Percentiles rank a stretch among this genome's conserved stretches.
Conservation (phyloP, 2,888 invertebrate genomes). For the Zaprionus bogoriensis region DNA sequence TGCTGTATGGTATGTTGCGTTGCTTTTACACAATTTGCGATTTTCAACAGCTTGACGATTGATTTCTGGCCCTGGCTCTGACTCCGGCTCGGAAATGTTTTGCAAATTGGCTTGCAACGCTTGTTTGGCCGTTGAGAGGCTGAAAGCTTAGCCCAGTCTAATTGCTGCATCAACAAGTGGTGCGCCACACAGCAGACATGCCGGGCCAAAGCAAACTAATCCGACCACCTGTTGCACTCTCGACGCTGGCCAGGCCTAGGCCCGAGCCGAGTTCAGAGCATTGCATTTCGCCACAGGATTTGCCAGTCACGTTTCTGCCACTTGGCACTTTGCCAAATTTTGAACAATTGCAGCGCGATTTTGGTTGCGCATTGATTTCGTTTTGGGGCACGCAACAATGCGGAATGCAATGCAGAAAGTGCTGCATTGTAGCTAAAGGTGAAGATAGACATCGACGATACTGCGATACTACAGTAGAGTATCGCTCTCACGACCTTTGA, state of each 20-base stretch:
- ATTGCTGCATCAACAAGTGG: conserved; percentile 69
- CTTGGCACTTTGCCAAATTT: conserved; percentile 64
- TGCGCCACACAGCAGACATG: conserved; percentile 28
- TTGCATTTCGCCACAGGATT: conserved; percentile 45
- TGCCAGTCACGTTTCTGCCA: conserved; percentile 78
- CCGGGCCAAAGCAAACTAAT: conserved; percentile 45
- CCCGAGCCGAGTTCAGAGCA: conserved; percentile 22
- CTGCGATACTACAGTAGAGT: not conserved
- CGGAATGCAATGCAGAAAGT: conserved; percentile 24
- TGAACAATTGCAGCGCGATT: conserved; percentile 43
- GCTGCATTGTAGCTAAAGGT: conserved; percentile 6
- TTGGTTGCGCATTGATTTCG: conserved; percentile 34
- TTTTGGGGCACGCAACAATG: conserved; percentile 37
- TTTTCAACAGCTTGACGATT: conserved; percentile 76
- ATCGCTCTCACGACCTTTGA: not conserved
- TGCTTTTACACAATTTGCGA: conserved; percentile 68
- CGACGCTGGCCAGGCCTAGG: conserved; percentile 27
- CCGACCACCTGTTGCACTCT: conserved; percentile 72
- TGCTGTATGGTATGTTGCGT: conserved; percentile 30
- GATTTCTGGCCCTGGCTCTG: conserved; percentile 58
- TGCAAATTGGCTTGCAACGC: conserved; percentile 63
- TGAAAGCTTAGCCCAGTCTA: conserved; percentile 71
- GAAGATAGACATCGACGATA: not conserved
- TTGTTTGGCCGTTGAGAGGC: conserved; percentile 58
- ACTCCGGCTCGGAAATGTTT: conserved; percentile 46